Evolutionary conservation across 2,797 vertebrate species (phyloP).

Genomic region (Mycteria americana): DNA sequence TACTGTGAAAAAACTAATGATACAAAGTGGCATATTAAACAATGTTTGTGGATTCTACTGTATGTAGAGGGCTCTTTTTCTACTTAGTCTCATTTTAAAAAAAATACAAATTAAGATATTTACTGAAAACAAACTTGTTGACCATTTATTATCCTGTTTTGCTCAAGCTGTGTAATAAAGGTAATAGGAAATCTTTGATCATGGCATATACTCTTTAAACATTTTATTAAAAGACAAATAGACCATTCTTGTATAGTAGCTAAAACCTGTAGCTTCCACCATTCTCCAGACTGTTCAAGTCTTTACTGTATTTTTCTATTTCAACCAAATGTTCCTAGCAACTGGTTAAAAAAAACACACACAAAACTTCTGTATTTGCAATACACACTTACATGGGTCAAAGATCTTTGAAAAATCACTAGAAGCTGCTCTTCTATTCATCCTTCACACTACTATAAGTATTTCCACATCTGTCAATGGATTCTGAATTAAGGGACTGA

Average conservation of each 20-base stretch:
- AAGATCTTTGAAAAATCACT: not conserved
- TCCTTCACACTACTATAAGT: not conserved
- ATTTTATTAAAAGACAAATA: not conserved
- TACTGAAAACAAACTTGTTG: not conserved
- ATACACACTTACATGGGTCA: not conserved
- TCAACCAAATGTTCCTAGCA: not conserved
- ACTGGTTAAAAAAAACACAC: not conserved
- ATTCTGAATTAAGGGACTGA: not conserved
- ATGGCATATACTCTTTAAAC: not conserved
- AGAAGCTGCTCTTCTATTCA: not conserved
- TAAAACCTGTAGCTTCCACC: not conserved
- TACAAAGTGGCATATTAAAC: not conserved
- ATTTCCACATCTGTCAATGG: not conserved
- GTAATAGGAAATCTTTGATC: not conserved
- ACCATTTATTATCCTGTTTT: not conserved
- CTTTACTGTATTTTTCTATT: not conserved
- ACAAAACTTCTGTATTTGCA: not conserved
- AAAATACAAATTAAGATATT: no score
- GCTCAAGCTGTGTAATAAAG: not conserved
- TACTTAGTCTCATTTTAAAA: no score
- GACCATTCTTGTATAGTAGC: not conserved
- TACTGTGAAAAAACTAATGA: not conserved
- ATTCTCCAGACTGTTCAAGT: not conserved
- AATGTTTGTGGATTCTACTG: not conserved
- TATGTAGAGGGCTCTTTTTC: not conserved